A percentile compares a stretch with the other conserved stretches of the same genome.
Conservation (phyloP, 2,113 vertebrate species). For the Tichodroma muraria region DNA sequence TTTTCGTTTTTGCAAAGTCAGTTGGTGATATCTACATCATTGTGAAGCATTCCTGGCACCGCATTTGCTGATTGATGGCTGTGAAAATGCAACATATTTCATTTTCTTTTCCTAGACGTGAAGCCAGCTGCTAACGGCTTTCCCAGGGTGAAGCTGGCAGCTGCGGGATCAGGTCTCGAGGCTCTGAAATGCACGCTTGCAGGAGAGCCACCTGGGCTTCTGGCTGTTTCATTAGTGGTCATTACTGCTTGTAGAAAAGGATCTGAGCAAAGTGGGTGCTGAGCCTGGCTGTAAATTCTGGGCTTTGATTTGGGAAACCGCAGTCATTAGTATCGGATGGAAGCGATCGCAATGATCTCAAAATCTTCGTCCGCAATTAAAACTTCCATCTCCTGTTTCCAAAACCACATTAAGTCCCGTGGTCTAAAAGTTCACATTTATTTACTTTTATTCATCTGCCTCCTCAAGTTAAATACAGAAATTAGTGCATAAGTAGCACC, state of each 20-base stretch:
- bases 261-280: not conserved
- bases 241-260: not conserved
- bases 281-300: not conserved
- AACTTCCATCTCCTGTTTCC: not conserved
- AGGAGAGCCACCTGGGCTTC: slow-evolving; percentile 18
- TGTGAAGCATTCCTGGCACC: slow-evolving; percentile 31
- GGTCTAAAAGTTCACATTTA: not conserved
- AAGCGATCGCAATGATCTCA: not conserved
- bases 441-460: not conserved
- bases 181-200: not conserved
- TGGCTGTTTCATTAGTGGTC: not conserved
- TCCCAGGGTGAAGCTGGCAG: slow-evolving; percentile 36
- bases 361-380: not conserved
- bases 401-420: not conserved
- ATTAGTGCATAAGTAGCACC: not conserved
- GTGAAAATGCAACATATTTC: slow-evolving; percentile 45
- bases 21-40: not conserved
- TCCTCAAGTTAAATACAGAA: not conserved
- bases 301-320: not conserved
- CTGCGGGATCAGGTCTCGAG: slow-evolving; percentile 23
- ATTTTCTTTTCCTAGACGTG: slow-evolving; percentile 2
- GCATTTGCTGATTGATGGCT: slow-evolving; percentile 44
- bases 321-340: not conserved
- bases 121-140: slow-evolving; percentile 48
- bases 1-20: not conserved